These are phyloP conservation scores for Andrena camellia DNA, from an alignment of 2,888 invertebrate species.

Conservation along the genomic window DNA sequence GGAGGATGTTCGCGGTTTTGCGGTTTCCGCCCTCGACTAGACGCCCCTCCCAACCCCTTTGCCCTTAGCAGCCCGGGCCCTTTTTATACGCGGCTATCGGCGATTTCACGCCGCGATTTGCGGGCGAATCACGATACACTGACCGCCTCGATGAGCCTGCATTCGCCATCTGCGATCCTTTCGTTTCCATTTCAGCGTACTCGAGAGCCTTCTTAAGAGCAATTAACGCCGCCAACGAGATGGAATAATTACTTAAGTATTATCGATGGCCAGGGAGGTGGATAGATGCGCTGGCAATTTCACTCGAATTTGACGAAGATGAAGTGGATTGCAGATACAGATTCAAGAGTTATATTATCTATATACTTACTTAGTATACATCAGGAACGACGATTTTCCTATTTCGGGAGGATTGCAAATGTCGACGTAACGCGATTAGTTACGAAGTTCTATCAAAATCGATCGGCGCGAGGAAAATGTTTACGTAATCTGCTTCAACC, in stretches of 20 bases:
- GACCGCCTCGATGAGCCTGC: neutral
- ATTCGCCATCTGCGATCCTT: neutral
- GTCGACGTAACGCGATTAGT: neutral
- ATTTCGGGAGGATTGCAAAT: neutral
- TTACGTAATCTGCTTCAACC: neutral
- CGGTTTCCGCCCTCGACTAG: slow-evolving; percentile 81
- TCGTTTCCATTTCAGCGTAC: neutral
- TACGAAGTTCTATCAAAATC: neutral
- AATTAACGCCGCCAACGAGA: neutral
- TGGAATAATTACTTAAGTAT: slow-evolving; percentile 11
- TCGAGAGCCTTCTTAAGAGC: neutral
- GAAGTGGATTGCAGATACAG: neutral
- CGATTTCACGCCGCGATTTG: slow-evolving; percentile 59
- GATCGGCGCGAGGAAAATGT: neutral
- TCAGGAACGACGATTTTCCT: neutral
- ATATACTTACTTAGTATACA: no score
- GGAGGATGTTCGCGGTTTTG: slow-evolving; percentile 84
- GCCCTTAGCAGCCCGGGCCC: slow-evolving; percentile 32
- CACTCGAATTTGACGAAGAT: neutral
- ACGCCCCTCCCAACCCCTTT: slow-evolving; percentile 39
- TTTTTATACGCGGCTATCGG: slow-evolving; percentile 59
- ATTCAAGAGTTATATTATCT: neutral
- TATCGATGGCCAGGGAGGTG: neutral
- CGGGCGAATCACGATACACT: neutral
- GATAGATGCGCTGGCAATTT: neutral